Evolutionary conservation across 2,797 vertebrate species (phyloP).

Genomic region (Sebastes elongatus): DNA sequence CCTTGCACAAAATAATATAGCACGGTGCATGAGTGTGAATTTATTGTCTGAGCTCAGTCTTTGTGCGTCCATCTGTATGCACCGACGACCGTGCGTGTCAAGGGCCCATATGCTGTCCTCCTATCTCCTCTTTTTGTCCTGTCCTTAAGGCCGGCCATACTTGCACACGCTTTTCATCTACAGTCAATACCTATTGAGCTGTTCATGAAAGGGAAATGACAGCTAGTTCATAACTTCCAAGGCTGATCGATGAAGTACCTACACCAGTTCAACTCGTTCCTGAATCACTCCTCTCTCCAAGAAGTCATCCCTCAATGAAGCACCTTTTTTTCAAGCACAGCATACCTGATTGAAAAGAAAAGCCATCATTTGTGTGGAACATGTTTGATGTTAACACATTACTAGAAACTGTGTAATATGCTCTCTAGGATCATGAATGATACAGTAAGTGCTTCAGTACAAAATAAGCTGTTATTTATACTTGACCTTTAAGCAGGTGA

Average conservation of each 20-base stretch:
- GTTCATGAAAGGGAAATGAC: slow-evolving; percentile 83
- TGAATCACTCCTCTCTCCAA: slow-evolving; percentile 36
- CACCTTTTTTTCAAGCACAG: slow-evolving; percentile 2
- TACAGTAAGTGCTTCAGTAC: slow-evolving; percentile 1
- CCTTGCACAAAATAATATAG: slow-evolving; percentile 27
- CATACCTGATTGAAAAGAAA: slow-evolving; percentile 14
- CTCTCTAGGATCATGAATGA: slow-evolving; percentile 27
- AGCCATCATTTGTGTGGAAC: slow-evolving; percentile 1
- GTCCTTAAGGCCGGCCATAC: slow-evolving; percentile 68
- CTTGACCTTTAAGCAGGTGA: slow-evolving; percentile 44
- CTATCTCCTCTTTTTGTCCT: slow-evolving; percentile 40
- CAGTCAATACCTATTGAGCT: slow-evolving; percentile 84
- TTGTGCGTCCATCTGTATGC: slow-evolving; percentile 53
- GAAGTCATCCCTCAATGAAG: slow-evolving; percentile 20
- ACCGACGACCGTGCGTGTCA: slow-evolving; percentile 61
- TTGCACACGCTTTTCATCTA: slow-evolving; percentile 77
- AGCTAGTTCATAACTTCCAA: slow-evolving; percentile 83
- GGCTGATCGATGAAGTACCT: slow-evolving; percentile 81
- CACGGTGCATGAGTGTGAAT: slow-evolving; percentile 57
- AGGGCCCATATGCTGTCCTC: slow-evolving; percentile 57
- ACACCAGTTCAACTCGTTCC: slow-evolving; percentile 62
- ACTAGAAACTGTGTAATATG: not conserved
- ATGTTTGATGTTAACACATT: slow-evolving; percentile 2
- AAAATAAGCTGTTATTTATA: slow-evolving; percentile 27
- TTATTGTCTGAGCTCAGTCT: slow-evolving; percentile 56